phyloP scores from a whole-genome alignment of 2,113 vertebrate genomes.

The Eudyptes chrysolophus region DNA sequence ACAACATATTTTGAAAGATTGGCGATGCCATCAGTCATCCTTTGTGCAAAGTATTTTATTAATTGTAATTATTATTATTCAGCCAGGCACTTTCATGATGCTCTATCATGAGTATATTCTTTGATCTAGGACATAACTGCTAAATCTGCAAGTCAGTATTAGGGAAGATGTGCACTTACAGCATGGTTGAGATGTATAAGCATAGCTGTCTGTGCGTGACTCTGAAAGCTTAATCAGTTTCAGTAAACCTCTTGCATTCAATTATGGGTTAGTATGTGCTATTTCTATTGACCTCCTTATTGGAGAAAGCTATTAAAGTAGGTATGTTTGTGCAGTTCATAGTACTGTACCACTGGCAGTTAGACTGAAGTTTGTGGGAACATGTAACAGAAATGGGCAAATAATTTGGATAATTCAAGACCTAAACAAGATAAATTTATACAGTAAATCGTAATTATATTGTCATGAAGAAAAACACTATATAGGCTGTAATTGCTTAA shows the following conservation, averaged over 20 bases:
- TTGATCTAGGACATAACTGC: constrained; percentile 27
- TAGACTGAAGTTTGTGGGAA: not conserved
- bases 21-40: not conserved
- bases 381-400: not conserved
- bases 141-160: constrained; percentile 51
- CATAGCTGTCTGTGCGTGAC: not conserved
- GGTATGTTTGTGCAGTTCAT: not conserved
- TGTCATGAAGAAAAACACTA: not conserved
- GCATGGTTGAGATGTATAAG: constrained; percentile 20
- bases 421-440: not conserved
- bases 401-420: not conserved
- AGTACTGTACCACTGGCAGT: not conserved
- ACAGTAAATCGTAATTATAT: not conserved
- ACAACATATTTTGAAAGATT: not conserved
- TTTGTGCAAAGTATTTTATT: not conserved
- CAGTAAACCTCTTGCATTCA: constrained; percentile 46
- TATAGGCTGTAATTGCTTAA: not conserved
- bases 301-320: constrained; percentile 9
- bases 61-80: constrained; percentile 26
- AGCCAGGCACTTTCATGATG: not conserved
- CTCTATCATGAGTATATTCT: constrained; percentile 15
- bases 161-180: constrained; percentile 16
- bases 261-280: constrained; percentile 10
- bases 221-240: constrained; percentile 60
- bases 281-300: constrained; percentile 20